Evolutionary conservation across 2,888 invertebrate species (phyloP), one percentile per base, ranked within the genome.

Genomic region (Papilio elwesi): DNA sequence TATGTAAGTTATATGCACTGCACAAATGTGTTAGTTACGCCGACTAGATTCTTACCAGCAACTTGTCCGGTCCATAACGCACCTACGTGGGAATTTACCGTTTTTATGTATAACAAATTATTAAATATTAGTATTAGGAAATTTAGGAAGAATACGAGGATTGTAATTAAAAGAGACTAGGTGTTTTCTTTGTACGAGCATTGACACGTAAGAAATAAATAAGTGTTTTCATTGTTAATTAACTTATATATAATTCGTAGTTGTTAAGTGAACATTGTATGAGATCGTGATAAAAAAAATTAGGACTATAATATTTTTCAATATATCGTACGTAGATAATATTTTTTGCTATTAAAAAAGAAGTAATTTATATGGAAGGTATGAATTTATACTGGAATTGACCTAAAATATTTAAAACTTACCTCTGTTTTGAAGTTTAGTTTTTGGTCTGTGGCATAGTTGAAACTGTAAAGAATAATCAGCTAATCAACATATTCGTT

Each of bases 31-130:
- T 43, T 8, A 48, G 38, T 57, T 38, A 63, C 36, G 55, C 53
- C 12, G 53, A 15, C 16, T 70, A 72, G 59, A 63, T 69, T 68
- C 53, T 59, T 72, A 71, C 55, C 10, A 63, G 43, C 26, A 51
- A 70, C 36, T 70, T 38, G 72, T 70, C 68, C 75, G 66, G 51
- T 73, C 70, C 68, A 74, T 70, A n/a, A 59, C 55, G 65, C 65
- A 68, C 38, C 12, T 47, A 64, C 43, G 63, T 75, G 70, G 65
- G 53, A 70, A 71, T 74, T 70, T 53, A 75, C 16, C 65, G 47
- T 71, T 73, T 59, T 11, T 62, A 36, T 73, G 15, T 59, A 59
- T 15, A 13, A 70, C 26, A 65, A 57, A 55, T 65, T 15, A 65
- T 71, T 57, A 13, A 59, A 43, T 51, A 16, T 57, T 43, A 71